Conservation (phyloP, 2,888 invertebrate genomes). For the Vesta saturnalis region DNA sequence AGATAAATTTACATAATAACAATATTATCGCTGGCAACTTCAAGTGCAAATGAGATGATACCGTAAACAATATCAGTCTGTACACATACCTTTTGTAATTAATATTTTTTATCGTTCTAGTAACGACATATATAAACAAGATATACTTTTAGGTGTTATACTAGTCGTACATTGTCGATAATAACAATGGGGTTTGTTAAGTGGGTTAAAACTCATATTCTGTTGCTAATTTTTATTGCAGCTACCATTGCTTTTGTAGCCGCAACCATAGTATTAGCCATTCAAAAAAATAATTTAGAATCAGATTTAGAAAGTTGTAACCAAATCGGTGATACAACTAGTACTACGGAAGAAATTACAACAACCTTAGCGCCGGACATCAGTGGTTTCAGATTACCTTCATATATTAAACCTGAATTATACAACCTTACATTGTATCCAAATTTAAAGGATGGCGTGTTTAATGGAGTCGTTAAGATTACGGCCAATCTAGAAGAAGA, state of each 20-base stretch:
- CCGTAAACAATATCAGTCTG: too few species aligned
- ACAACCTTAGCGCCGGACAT: conserved; percentile 39
- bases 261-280: conserved; percentile 66
- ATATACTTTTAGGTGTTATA: too few species aligned
- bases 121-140: too few species aligned
- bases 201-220: conserved; percentile 55
- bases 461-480: conserved; percentile 69
- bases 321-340: too few species aligned
- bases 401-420: conserved; percentile 67
- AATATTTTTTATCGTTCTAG: too few species aligned
- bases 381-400: conserved; percentile 67
- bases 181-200: conserved; percentile 42
- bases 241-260: conserved; percentile 62
- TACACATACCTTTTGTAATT: too few species aligned
- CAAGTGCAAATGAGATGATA: too few species aligned
- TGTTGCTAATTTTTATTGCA: conserved; percentile 57
- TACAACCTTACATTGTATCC: conserved; percentile 78
- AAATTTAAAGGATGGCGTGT: conserved; percentile 65
- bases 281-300: conserved; percentile 57
- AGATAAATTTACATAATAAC: too few species aligned
- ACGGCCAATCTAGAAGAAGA: conserved; percentile 60
- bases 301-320: conserved; percentile 42
- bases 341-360: conserved; percentile 15
- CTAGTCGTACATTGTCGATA: too few species aligned
- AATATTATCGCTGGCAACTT: too few species aligned